Conservation (phyloP, 2,888 invertebrate species). For the Cylloceria caligata region DNA sequence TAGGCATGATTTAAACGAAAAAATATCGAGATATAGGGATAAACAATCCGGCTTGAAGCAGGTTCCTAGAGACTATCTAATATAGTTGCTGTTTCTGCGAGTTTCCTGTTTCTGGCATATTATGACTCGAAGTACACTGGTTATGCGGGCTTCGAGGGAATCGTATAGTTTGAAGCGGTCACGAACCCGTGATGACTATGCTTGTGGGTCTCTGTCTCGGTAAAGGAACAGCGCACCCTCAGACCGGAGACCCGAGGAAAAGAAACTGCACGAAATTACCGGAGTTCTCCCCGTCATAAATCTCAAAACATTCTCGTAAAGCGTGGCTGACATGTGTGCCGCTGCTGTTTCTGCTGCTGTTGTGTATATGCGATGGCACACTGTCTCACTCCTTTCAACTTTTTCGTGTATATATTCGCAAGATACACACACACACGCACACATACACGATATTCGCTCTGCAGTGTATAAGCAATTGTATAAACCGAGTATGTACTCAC, state of each 20-base stretch:
- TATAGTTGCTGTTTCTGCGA: slow-evolving; percentile 25
- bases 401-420: slow-evolving; percentile 24
- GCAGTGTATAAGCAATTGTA: slow-evolving; percentile 20
- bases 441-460: slow-evolving; percentile 35
- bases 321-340: slow-evolving; percentile 71
- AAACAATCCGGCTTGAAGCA: slow-evolving; percentile 3
- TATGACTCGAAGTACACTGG: slow-evolving; percentile 33
- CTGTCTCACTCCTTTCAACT: slow-evolving; percentile 25
- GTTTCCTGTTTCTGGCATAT: slow-evolving; percentile 49
- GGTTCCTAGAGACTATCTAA: slow-evolving; percentile 38
- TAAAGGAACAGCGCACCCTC: slow-evolving; percentile 24
- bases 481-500: slow-evolving; percentile 30
- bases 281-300: slow-evolving; percentile 61
- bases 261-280: slow-evolving; percentile 65
- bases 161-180: slow-evolving; percentile 46
- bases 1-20: not conserved
- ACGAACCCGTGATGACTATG: slow-evolving; percentile 39
- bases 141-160: slow-evolving; percentile 39
- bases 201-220: slow-evolving; percentile 1
- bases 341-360: slow-evolving; percentile 21
- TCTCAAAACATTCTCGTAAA: slow-evolving; percentile 66
- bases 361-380: slow-evolving; percentile 18
- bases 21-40: not conserved
- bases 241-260: slow-evolving; percentile 23
- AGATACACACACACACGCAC: not conserved